phyloP scores from a whole-genome alignment of 2,888 invertebrate genomes.

The Diplazon laetatorius region DNA sequence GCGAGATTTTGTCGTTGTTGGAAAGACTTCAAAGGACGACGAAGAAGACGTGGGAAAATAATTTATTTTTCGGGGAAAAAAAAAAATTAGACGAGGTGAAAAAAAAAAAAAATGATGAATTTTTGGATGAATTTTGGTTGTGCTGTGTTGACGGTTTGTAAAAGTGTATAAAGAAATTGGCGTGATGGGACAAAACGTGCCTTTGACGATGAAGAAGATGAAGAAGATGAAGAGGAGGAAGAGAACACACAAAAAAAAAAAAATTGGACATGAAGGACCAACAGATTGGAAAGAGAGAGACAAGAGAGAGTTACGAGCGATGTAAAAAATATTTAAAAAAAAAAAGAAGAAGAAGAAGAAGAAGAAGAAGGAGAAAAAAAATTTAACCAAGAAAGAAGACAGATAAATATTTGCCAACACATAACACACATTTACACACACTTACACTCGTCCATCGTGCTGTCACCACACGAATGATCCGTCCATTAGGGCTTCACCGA shows the following conservation, averaged over 20 bases:
- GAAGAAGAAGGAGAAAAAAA: neutral
- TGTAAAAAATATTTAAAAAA: constrained; percentile 6
- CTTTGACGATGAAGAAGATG: constrained; percentile 69
- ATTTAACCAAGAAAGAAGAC: constrained; percentile 11
- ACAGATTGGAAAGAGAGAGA: no score
- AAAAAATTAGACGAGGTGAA: no score
- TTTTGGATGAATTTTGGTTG: constrained; percentile 5
- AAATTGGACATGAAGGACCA: constrained; percentile 48
- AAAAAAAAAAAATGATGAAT: no score
- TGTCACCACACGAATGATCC: constrained; percentile 79
- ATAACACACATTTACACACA: constrained; percentile 73
- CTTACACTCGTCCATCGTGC: constrained; percentile 79
- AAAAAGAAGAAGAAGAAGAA: constrained; percentile 4
- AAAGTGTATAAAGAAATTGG: constrained; percentile 38
- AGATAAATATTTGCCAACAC: constrained; percentile 72
- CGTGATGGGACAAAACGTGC: constrained; percentile 75
- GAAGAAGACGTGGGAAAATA: no score
- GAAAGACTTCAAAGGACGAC: no score
- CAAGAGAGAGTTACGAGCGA: no score
- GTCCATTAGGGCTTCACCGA: constrained; percentile 81
- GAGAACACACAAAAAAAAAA: constrained; percentile 35
- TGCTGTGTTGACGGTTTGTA: constrained; percentile 15
- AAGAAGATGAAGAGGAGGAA: constrained; percentile 29
- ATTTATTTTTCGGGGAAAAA: no score
- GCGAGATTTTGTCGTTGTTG: no score